Evolutionary conservation across 2,113 vertebrate genomes (phyloP).

Genomic region (Ondatra zibethicus): DNA sequence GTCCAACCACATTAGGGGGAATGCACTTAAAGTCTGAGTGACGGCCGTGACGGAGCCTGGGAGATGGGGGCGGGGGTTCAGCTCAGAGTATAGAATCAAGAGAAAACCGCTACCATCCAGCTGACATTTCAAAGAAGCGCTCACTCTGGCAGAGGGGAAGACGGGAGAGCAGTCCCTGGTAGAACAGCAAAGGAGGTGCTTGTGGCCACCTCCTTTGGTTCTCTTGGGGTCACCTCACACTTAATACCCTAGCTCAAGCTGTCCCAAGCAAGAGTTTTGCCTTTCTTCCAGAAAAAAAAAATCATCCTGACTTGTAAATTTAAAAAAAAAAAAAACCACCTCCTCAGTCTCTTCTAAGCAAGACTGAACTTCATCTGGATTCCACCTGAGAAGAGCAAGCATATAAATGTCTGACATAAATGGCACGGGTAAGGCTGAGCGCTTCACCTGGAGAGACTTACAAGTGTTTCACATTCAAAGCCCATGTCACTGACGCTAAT

Average conservation of each 20-base stretch:
- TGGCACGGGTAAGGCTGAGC: constrained; percentile 79
- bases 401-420: constrained; percentile 73
- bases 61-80: not conserved
- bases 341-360: constrained; percentile 68
- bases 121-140: not conserved
- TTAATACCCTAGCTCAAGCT: not conserved
- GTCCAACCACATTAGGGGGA: not conserved
- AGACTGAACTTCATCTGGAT: constrained; percentile 72
- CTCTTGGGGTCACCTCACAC: not conserved
- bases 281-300: constrained; percentile 55
- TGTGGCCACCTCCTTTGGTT: not conserved
- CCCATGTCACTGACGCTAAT: constrained; percentile 84
- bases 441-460: constrained; percentile 86
- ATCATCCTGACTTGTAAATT: constrained; percentile 40
- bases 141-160: not conserved
- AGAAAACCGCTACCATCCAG: not conserved
- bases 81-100: not conserved
- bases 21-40: not conserved
- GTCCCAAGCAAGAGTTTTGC: not conserved
- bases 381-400: constrained; percentile 73
- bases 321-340: constrained; percentile 4
- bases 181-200: rapidly evolving
- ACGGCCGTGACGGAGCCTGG: not conserved
- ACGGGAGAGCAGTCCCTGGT: too few species aligned
- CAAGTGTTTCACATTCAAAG: constrained; percentile 83